phyloP scores from a whole-genome alignment of 2,797 vertebrate genomes.

The Okamejei kenojei region DNA sequence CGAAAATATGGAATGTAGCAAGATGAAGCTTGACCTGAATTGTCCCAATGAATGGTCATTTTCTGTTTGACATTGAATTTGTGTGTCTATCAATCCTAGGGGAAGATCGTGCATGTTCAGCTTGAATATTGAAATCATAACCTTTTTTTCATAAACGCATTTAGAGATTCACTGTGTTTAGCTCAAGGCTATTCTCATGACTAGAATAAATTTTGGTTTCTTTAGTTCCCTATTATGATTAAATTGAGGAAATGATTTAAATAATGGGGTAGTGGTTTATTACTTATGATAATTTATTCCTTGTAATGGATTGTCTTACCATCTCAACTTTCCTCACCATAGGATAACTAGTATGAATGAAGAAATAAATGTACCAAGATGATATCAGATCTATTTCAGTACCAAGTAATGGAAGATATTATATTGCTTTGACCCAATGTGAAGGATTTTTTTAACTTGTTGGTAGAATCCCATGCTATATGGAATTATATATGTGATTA shows the following conservation, averaged over 20 bases:
- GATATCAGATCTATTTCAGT: background rate
- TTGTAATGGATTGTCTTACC: no score
- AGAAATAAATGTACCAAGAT: background rate
- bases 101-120: slow-evolving; percentile 5
- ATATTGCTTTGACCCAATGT: background rate
- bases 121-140: background rate
- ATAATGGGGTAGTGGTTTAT: background rate
- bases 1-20: background rate
- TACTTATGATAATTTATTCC: background rate
- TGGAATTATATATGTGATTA: background rate
- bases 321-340: background rate
- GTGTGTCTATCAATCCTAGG: background rate
- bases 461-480: background rate
- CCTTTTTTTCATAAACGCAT: background rate
- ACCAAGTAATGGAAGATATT: background rate
- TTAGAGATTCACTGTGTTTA: background rate
- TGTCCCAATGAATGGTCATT: background rate
- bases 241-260: background rate
- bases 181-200: background rate
- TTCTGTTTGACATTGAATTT: background rate
- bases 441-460: background rate
- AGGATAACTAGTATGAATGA: background rate
- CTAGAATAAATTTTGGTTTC: background rate
- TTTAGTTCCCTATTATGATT: background rate
- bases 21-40: background rate